These are phyloP conservation scores for Phoenicopterus ruber DNA, from an alignment of 2,113 vertebrate species.

Conservation along the genomic window DNA sequence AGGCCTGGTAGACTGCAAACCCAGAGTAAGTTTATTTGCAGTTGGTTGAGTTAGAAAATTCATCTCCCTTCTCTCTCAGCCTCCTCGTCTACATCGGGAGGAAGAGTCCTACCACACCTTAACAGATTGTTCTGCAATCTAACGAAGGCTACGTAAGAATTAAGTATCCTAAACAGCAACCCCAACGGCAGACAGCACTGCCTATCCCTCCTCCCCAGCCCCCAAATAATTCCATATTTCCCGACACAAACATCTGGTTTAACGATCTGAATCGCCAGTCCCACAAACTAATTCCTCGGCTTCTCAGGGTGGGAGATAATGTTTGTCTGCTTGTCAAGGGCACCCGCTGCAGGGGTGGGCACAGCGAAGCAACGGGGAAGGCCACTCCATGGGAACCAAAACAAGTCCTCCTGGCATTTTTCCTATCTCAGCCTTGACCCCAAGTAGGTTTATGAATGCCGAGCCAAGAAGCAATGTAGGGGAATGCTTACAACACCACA, in stretches of 20 bases:
- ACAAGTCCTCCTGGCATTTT: background rate
- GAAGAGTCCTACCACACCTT: background rate
- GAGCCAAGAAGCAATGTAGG: background rate
- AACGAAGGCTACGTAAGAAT: accelerated
- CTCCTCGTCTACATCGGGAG: background rate
- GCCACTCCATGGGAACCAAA: background rate
- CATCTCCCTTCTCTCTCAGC: background rate
- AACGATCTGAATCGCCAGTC: background rate
- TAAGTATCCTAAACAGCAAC: background rate
- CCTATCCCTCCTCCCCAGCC: background rate
- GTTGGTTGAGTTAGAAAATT: background rate
- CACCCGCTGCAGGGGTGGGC: background rate
- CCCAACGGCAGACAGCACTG: accelerated
- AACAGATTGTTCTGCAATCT: too few relatives aligned
- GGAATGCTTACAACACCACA: background rate
- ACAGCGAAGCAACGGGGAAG: background rate
- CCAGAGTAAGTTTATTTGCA: background rate
- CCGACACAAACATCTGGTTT: background rate
- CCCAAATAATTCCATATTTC: background rate
- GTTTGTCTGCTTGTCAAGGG: background rate
- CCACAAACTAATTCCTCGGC: background rate
- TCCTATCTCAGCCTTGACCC: background rate
- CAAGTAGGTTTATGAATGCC: accelerated
- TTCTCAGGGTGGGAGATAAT: background rate
- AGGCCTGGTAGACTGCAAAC: background rate